Conservation (phyloP, 2,797 vertebrate species). For the Acrossocheilus wenchowensis region DNA sequence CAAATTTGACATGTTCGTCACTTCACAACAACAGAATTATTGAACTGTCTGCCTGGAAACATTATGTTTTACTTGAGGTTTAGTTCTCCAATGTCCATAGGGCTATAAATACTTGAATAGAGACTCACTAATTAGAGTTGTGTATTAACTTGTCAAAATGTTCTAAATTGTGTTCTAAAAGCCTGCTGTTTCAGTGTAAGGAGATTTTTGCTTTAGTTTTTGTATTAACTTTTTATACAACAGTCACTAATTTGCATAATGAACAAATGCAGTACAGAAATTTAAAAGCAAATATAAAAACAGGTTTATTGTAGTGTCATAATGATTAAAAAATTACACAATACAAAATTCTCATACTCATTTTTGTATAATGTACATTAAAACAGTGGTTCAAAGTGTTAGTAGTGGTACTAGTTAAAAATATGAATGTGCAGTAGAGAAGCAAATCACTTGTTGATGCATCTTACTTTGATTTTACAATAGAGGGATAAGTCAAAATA, state of each 20-base stretch:
- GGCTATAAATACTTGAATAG: conserved; percentile 27
- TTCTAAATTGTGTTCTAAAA: neutral
- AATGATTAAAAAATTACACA: conserved; percentile 72
- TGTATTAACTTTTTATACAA: neutral
- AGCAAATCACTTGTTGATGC: neutral
- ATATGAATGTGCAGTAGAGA: conserved; percentile 44
- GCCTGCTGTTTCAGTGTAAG: neutral
- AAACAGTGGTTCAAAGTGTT: conserved; percentile 56
- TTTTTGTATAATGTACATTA: conserved; percentile 50
- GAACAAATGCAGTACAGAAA: neutral
- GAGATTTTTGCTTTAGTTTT: neutral
- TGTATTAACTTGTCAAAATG: neutral
- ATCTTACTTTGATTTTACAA: conserved; percentile 21
- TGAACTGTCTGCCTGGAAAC: neutral
- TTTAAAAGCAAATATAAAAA: conserved; percentile 68
- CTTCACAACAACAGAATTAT: neutral
- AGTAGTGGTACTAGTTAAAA: conserved; percentile 60
- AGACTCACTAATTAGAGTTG: neutral
- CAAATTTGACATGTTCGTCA: neutral
- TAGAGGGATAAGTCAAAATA: neutral
- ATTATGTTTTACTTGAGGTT: neutral
- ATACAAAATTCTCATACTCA: conserved; percentile 59
- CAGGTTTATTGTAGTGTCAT: conserved; percentile 79
- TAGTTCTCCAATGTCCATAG: neutral
- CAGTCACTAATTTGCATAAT: neutral